Conservation (phyloP, 2,888 invertebrate genomes). For the Lasioglossum calceatum region DNA sequence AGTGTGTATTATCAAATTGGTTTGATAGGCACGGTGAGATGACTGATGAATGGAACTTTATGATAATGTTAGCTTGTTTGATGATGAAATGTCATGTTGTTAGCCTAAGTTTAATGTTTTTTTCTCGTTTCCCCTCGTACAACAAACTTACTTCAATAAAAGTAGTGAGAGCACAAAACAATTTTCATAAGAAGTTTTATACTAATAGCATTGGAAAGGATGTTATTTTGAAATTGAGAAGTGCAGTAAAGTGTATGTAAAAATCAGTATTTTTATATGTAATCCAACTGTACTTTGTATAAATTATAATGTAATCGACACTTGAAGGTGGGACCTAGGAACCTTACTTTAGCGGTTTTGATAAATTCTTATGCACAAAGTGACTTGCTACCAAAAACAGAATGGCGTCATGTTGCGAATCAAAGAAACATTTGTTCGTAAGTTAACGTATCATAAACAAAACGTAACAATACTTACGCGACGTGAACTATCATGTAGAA, state of each 20-base stretch:
- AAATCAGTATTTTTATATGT: conserved; percentile 53
- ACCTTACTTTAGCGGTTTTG: background rate
- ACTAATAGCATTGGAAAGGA: conserved; percentile 19
- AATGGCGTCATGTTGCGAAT: background rate
- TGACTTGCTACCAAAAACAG: background rate
- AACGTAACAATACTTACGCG: conserved; percentile 48
- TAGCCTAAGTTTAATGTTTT: conserved; percentile 16
- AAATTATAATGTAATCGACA: conserved; percentile 41
- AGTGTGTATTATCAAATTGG: conserved; percentile 11
- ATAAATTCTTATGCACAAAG: conserved; percentile 25
- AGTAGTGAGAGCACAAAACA: conserved; percentile 18
- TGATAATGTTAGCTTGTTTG: conserved; percentile 17
- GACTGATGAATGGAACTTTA: conserved; percentile 33
- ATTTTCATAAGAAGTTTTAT: conserved; percentile 16
- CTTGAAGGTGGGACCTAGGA: conserved; percentile 20
- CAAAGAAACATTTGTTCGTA: background rate
- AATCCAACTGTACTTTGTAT: conserved; percentile 48
- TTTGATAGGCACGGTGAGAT: conserved; percentile 56
- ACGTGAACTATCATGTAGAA: conserved; percentile 33
- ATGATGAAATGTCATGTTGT: conserved; percentile 10
- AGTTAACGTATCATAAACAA: conserved; percentile 45
- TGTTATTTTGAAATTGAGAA: conserved; percentile 12
- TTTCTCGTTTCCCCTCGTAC: background rate
- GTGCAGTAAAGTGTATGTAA: conserved; percentile 16
- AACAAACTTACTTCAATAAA: conserved; percentile 23